Evolutionary conservation across 2,888 invertebrate species (phyloP), one percentile per base, ranked within the genome.

Genomic region (Nomada goodeniana): DNA sequence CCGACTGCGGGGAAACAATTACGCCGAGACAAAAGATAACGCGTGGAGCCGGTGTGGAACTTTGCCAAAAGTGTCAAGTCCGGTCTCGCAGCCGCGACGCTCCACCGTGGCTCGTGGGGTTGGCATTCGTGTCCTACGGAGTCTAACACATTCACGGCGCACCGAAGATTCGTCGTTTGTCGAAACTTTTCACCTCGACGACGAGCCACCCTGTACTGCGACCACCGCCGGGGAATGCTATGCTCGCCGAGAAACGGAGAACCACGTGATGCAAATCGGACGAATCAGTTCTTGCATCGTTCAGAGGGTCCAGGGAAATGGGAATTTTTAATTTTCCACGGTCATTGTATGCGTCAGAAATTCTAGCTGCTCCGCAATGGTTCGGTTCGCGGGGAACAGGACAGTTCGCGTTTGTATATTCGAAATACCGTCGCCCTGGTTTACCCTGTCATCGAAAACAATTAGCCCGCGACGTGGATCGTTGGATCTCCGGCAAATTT

Each of bases 1-100:
- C 82, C 75, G 59, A 70, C 86, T 73, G 86, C 83, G 85, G 67
- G 88, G 89, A 91, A 90, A 91, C 91, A 91, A 91, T 92, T 91
- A 92, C 89, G 89, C 80, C 71, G 86, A 88, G 88, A 91, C 89
- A 90, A 91, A 91, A 91, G 91, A 91, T 91, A 90, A 88, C 86
- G 84, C 87, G 84, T 85, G 72, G 84, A 77, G 7, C 75, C 77
- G 76, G 70, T 78, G 84, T 91, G 92, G 91, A 91, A 90, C 90
- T 91, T 91, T 91, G 92, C 90, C 91, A 91, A 90, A 87, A 89
- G 89, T 86, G 89, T 89, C 86, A 85, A 79, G 78, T 68, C 69
- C 64, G 65, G 52, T 55, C 44, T 72, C 80, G 13, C 20, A 55
- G 36, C 52, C 13, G 15, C 63, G 50, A n/a, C n/a, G 52, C 57